Base-by-base conservation (phyloP, 1,140 invertebrate species). In the Sycobia sp. region DNA sequence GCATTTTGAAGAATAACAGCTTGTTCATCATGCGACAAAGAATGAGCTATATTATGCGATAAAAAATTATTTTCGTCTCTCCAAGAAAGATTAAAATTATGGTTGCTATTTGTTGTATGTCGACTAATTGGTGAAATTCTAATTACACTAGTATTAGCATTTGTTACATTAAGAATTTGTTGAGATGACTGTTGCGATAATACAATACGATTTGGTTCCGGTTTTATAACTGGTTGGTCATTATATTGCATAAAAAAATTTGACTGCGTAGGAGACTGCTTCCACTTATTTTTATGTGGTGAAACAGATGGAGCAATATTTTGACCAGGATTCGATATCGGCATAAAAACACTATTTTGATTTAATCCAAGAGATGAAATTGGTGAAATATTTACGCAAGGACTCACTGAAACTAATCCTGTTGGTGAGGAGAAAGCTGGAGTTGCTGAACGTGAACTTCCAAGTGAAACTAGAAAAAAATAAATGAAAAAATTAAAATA, bases 361-460 rank as follows among this genome's bases (percentile, higher is more conserved):
- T 84, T 86, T 56, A 84, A 85, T 73, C 77, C 87, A 75, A 79
- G 85, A 67, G 77, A 84, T 38, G 76, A 85, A 22, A 87, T 83
- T 16, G 89, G 89, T 18, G 89, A 88, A 67, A 88, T 87, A 73
- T 86, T 86, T 60, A 86, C 84, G 68, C 86, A 86, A 14, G 86
- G 86, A 16, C 88, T 89, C 71, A 80, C 74, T 13, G 86, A 84
- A 69, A 86, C 83, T 71, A 88, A 82, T 74, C 89, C 86, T 27
- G 88, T 90, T 70, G 90, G 89, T 20, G 91, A 92, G 41, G 91
- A 92, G 76, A 91, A 93, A 29, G 91, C 91, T 61, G 93, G 92
- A 39, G 93, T 94, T 59, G 91, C 90, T 55, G 94, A 94, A 62
- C 93, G 86, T 9, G 95, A 96, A 77, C 93, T 95, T 71, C 94